Conservation (phyloP, 2,888 invertebrate species). For the Leucophenga montana region DNA sequence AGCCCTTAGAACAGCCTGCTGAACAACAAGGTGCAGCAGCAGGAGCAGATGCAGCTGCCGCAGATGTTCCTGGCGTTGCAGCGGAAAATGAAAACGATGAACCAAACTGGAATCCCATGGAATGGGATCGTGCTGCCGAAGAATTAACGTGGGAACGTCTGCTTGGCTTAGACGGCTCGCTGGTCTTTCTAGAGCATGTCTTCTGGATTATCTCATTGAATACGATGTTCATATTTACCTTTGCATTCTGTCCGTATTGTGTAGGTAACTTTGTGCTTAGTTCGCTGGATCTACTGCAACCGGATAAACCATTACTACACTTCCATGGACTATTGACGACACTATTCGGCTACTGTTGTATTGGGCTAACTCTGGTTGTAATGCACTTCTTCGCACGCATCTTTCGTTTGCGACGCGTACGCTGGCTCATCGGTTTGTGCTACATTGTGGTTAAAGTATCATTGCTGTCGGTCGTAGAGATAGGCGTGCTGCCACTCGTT, state of each 20-base stretch:
- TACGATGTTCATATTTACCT: constrained; percentile 95
- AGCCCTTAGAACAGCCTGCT: constrained; percentile 73
- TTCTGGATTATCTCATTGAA: constrained; percentile 99
- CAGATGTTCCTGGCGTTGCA: constrained; percentile 74
- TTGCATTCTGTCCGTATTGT: constrained; percentile 97
- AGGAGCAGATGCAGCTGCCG: constrained; percentile 74
- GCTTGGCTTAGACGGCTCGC: constrained; percentile 95
- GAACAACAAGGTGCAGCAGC: constrained; percentile 68
- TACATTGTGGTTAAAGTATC: constrained; percentile 89
- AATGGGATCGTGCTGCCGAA: constrained; percentile 98
- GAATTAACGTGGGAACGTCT: constrained; percentile 98
- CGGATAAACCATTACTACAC: constrained; percentile 78
- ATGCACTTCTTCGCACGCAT: constrained; percentile 89
- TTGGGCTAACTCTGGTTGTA: constrained; percentile 86
- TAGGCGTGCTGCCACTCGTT: constrained; percentile 95
- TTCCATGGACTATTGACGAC: constrained; percentile 96
- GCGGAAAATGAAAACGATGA: constrained; percentile 74
- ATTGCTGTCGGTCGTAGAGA: constrained; percentile 94
- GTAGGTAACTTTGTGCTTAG: constrained; percentile 90
- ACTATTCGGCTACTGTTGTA: constrained; percentile 92
- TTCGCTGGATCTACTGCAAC: constrained; percentile 76
- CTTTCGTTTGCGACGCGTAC: constrained; percentile 85
- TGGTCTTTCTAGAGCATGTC: constrained; percentile 97
- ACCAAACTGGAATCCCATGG: constrained; percentile 97
- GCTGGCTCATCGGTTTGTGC: constrained; percentile 91